Evolutionary conservation across 2,797 vertebrate genomes (phyloP).

Genomic region (Xiphophorus birchmanni): DNA sequence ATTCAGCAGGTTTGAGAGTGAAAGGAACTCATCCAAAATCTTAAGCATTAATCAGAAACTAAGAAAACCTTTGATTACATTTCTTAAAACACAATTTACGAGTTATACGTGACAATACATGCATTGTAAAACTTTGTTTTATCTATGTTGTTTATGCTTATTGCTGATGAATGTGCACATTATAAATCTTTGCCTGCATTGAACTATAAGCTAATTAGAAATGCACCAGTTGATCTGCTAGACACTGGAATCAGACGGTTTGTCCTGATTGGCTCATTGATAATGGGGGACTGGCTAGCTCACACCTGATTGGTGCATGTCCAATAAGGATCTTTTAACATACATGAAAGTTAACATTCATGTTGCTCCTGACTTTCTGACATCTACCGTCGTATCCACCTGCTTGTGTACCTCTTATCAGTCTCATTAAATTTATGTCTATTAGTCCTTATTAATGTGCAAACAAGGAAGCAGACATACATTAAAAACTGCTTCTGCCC

Average conservation of each 20-base stretch:
- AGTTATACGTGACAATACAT: slow-evolving; percentile 27
- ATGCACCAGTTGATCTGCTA: neutral
- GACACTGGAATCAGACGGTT: no score
- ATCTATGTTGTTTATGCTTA: slow-evolving; percentile 68
- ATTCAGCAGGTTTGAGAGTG: neutral
- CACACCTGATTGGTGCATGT: neutral
- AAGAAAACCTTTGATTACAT: neutral
- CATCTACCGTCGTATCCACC: neutral
- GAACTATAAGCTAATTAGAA: neutral
- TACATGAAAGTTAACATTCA: neutral
- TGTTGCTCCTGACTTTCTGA: neutral
- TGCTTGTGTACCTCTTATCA: neutral
- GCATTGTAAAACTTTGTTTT: slow-evolving; percentile 32
- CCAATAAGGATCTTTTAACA: neutral
- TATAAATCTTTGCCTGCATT: slow-evolving; percentile 20
- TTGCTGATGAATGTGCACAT: slow-evolving; percentile 44
- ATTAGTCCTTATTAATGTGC: neutral
- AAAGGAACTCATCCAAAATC: neutral
- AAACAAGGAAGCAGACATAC: neutral
- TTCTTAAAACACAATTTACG: neutral
- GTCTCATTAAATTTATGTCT: neutral
- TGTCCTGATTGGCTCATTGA: no score
- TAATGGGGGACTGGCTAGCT: neutral
- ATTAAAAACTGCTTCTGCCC: neutral
- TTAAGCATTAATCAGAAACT: slow-evolving; percentile 1